Evolutionary conservation across 2,888 invertebrate genomes (phyloP).

Genomic region (Dastarcus helophoroides): DNA sequence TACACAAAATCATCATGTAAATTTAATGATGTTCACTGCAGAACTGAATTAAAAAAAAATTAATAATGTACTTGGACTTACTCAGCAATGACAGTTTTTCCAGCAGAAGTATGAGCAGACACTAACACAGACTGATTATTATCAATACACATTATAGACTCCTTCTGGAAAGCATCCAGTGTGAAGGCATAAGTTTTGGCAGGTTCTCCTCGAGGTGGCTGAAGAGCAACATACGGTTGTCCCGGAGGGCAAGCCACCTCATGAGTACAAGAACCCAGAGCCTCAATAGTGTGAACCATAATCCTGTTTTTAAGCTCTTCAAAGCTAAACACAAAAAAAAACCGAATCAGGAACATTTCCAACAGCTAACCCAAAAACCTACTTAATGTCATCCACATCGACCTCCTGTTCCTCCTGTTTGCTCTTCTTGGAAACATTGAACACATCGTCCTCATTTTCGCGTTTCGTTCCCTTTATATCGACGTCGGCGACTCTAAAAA

Average conservation of each 20-base stretch:
- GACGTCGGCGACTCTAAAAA: conserved; percentile 18
- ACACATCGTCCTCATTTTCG: conserved; percentile 22
- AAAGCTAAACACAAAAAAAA: conserved; percentile 41
- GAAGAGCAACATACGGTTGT: conserved; percentile 58
- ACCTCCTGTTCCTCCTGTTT: conserved; percentile 27
- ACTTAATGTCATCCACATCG: conserved; percentile 33
- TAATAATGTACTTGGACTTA: conserved; percentile 52
- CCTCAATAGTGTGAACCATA: conserved; percentile 77
- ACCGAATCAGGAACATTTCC: neutral
- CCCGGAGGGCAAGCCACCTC: conserved; percentile 92
- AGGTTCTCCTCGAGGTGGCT: conserved; percentile 52
- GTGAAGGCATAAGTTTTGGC: conserved; percentile 90
- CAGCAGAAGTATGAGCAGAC: conserved; percentile 98
- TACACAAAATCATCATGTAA: too few species aligned
- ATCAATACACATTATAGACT: conserved; percentile 92
- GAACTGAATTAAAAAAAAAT: too few species aligned
- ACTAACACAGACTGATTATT: conserved; percentile 97
- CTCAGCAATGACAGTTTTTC: conserved; percentile 99
- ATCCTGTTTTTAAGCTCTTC: conserved; percentile 71
- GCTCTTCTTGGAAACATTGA: conserved; percentile 21
- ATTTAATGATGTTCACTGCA: neutral
- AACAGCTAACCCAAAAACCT: conserved; percentile 9
- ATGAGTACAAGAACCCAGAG: conserved; percentile 88
- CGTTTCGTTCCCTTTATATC: conserved; percentile 26
- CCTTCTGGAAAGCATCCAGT: conserved; percentile 95